A percentile compares a stretch with the other conserved stretches of the same genome.
Conservation (phyloP, 2,888 invertebrate species). For the Macrostomum cliftonense region DNA sequence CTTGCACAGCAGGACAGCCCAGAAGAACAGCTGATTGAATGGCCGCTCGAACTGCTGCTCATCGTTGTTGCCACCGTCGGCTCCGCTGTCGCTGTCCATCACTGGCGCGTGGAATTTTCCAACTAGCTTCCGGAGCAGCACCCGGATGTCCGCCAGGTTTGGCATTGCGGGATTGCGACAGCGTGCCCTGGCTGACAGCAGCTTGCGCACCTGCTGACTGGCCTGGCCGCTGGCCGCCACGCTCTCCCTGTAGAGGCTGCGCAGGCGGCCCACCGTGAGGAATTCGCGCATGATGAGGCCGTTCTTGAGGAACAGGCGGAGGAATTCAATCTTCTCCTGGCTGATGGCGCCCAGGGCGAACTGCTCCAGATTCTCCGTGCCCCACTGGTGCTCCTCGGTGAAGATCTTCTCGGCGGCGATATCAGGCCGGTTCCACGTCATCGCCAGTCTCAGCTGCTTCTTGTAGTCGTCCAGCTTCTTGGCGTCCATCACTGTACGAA, state of each 20-base stretch:
- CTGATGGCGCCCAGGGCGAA: conserved; percentile 30
- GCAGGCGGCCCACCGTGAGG: conserved; percentile 25
- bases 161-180: conserved; percentile 1
- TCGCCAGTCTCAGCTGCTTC: conserved; percentile 31
- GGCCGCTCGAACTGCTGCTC: conserved; percentile 11
- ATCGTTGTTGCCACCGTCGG: neutral
- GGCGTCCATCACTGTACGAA: neutral
- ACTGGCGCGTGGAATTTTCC: conserved; percentile 13
- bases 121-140: conserved; percentile 17
- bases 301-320: conserved; percentile 34
- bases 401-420: conserved; percentile 36
- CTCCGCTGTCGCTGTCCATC: neutral
- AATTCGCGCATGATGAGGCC: conserved; percentile 36
- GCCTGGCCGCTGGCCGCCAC: neutral
- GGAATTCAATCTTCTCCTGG: conserved; percentile 33
- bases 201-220: neutral
- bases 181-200: neutral
- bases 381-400: conserved; percentile 15
- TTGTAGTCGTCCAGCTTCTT: neutral
- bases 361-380: conserved; percentile 25
- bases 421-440: conserved; percentile 36
- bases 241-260: conserved; percentile 25
- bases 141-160: conserved; percentile 9
- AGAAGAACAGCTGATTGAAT: conserved; percentile 19
- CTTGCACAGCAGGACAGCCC: conserved; percentile 18